These are phyloP conservation scores for Sycobia sp. DNA, from an alignment of 1,140 invertebrate genomes.

Conservation along the genomic window DNA sequence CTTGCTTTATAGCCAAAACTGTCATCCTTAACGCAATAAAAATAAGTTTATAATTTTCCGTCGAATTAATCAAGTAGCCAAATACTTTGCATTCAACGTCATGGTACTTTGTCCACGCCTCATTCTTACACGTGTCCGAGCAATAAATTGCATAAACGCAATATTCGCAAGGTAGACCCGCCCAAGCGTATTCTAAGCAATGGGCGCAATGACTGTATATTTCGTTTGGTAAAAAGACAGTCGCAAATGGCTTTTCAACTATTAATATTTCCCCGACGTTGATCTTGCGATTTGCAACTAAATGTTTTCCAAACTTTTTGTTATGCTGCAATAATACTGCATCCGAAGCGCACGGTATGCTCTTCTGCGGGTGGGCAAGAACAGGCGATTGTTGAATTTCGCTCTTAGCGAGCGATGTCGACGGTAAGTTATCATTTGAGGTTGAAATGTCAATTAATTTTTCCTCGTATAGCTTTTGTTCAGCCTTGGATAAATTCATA, in stretches of 20 bases:
- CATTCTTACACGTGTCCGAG: slow-evolving; percentile 67
- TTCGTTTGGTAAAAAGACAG: slow-evolving; percentile 66
- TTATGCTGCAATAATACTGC: slow-evolving; percentile 61
- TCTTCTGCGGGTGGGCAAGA: not conserved
- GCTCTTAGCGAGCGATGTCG: no score
- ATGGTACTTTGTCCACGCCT: slow-evolving; percentile 63
- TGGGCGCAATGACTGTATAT: slow-evolving; percentile 72
- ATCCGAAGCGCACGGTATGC: slow-evolving; percentile 55
- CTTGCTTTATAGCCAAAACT: slow-evolving; percentile 64
- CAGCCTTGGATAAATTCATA: no score
- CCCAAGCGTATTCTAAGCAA: slow-evolving; percentile 69
- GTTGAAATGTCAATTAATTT: no score
- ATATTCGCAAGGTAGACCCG: slow-evolving; percentile 67
- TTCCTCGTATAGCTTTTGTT: no score
- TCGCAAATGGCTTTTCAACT: slow-evolving; percentile 76
- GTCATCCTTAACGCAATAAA: slow-evolving; percentile 67
- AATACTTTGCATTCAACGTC: slow-evolving; percentile 76
- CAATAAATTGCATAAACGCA: slow-evolving; percentile 75
- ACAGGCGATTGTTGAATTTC: no score
- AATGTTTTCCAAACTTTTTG: slow-evolving; percentile 66
- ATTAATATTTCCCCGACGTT: slow-evolving; percentile 75
- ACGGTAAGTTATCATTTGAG: no score
- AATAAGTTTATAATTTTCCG: slow-evolving; percentile 68
- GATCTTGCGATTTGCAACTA: slow-evolving; percentile 68
- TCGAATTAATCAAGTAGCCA: slow-evolving; percentile 61